phyloP scores from a whole-genome alignment of 2,888 invertebrate genomes.

The Aphodius granarius region DNA sequence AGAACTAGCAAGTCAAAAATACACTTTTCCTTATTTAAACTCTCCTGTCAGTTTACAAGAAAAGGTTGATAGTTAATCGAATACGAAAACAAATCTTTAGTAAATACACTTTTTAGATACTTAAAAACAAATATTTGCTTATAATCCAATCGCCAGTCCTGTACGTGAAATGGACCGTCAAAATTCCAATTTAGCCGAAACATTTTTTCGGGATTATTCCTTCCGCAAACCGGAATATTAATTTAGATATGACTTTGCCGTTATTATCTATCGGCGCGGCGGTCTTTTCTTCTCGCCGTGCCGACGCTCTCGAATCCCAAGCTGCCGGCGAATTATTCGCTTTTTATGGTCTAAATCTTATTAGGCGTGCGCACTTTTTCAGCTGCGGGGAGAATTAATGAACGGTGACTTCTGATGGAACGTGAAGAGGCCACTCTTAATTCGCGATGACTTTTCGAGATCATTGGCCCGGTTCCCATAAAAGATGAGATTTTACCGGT shows the following conservation, averaged over 20 bases:
- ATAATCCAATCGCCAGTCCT: neutral
- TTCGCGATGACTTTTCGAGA: neutral
- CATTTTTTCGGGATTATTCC: constrained; percentile 26
- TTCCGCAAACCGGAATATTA: constrained; percentile 26
- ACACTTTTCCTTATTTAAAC: no score
- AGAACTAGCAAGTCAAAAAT: no score
- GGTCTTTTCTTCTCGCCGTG: constrained; percentile 2
- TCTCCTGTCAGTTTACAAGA: no score
- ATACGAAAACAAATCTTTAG: no score
- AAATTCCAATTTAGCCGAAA: constrained; percentile 29
- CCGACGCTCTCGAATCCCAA: neutral
- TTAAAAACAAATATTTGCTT: neutral
- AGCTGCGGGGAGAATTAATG: neutral
- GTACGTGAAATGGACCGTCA: constrained; percentile 7
- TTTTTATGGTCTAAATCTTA: constrained; percentile 14
- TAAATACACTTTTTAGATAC: no score
- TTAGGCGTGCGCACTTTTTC: constrained; percentile 1
- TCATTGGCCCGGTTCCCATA: neutral
- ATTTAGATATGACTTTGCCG: constrained; percentile 20
- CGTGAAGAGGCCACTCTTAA: neutral
- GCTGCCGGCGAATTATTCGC: constrained; percentile 6
- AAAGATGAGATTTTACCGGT: neutral
- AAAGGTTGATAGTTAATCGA: no score
- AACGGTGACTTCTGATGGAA: constrained; percentile 8
- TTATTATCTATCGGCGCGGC: constrained; percentile 6